Base-by-base conservation (phyloP, 1,140 invertebrate species). In the Leptopilina boulardi region DNA sequence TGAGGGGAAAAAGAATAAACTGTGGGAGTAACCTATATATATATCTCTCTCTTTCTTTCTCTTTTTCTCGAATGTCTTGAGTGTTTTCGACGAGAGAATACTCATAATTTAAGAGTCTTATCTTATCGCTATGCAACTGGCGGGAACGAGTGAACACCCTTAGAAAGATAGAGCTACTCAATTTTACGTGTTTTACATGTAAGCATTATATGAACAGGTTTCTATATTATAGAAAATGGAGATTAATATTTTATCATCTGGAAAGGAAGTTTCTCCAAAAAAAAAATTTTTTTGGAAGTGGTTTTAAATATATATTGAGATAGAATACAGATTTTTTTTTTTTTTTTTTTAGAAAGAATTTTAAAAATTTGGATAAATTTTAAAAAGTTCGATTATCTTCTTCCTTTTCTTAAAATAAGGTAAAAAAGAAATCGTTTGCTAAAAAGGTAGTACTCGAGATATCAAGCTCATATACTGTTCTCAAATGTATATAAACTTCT, bases 71-170 rank as follows among this genome's bases (percentile, higher is more conserved):
- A 66, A 66, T 30, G 59, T 66, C 59, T 66, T 66, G 59, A 66
- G 59, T 66, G 59, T 23, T 66, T 66, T 66, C 59, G 59, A 66
- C 59, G 59, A 66, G n/a, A 54, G 47, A 59, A 66, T 66, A 34
- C 59, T 66, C 59, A 66, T 66, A 66, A 66, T 66, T 23, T 66
- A 66, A 66, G 59, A 66, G 26, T 30, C 23, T 66, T 66, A 66
- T 66, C 59, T 66, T 66, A 66, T 66, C 59, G 26, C 11, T 66
- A 66, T 30, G 59, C 59, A 66, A 66, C 59, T 30, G 59, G 23
- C 59, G 23, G 59, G 59, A 66, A 66, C 59, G 26, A 66, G 59
- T 66, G 26, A 66, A 66, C 59, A 66, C 59, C 59, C 59, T 66
- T 30, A 66, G 21, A 59, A 30, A 66, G 59, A 66, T 66, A 66